Evolutionary conservation across 2,888 invertebrate species (phyloP).

Genomic region (Nyleta sp.): DNA sequence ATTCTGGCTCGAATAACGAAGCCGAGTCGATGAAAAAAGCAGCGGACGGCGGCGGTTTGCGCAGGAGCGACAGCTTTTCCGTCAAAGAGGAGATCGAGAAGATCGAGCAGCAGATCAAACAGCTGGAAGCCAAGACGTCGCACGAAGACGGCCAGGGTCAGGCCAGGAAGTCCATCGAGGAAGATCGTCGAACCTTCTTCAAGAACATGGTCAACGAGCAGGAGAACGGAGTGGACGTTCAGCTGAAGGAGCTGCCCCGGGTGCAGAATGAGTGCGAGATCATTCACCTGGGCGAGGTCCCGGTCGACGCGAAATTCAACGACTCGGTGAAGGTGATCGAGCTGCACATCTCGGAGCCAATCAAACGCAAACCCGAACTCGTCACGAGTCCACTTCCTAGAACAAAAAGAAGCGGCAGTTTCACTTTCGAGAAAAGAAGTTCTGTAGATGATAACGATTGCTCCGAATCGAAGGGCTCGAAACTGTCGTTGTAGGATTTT

Average conservation of each 20-base stretch:
- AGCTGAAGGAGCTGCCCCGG: slow-evolving; percentile 75
- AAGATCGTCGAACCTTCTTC: slow-evolving; percentile 75
- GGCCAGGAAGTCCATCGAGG: slow-evolving; percentile 73
- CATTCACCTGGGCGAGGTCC: slow-evolving; percentile 74
- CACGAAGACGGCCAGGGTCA: too few species aligned
- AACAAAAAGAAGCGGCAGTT: slow-evolving; percentile 83
- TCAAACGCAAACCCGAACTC: slow-evolving; percentile 78
- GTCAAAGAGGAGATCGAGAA: slow-evolving; percentile 79
- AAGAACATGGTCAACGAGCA: slow-evolving; percentile 71
- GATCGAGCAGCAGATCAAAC: slow-evolving; percentile 77
- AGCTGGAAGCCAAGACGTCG: slow-evolving; percentile 70
- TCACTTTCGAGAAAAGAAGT: slow-evolving; percentile 40
- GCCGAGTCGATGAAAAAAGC: too few species aligned
- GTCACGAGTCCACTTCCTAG: slow-evolving; percentile 84
- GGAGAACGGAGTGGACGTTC: slow-evolving; percentile 64
- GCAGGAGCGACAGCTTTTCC: slow-evolving; percentile 75
- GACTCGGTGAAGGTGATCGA: slow-evolving; percentile 82
- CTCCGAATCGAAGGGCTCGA: slow-evolving; percentile 39
- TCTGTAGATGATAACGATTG: slow-evolving; percentile 25
- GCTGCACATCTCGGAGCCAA: slow-evolving; percentile 84
- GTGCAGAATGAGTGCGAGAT: slow-evolving; percentile 76
- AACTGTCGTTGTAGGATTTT: slow-evolving; percentile 55
- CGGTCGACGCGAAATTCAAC: slow-evolving; percentile 65
- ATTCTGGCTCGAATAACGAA: too few species aligned
- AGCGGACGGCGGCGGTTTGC: too few species aligned